phyloP scores from a whole-genome alignment of 2,888 invertebrate genomes.

The Heliconius ismenius region DNA sequence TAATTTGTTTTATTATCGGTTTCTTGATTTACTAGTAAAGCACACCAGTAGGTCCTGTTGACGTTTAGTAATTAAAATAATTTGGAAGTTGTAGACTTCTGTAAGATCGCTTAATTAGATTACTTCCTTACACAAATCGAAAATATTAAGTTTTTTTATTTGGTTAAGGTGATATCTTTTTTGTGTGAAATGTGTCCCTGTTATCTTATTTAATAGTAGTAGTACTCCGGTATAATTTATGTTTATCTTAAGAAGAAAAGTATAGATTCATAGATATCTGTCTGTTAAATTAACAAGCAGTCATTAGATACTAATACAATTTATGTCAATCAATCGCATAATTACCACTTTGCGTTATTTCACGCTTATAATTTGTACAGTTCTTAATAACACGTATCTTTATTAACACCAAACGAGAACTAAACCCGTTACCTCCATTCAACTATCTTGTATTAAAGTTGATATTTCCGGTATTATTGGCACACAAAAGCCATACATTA shows the following conservation, averaged over 20 bases:
- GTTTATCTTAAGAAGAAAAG: not conserved
- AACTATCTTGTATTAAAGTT: conserved; percentile 7
- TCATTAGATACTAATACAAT: not conserved
- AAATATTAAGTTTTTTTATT: not conserved
- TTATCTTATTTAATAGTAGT: not conserved
- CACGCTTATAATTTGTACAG: not conserved
- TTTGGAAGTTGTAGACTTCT: not conserved
- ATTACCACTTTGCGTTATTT: not conserved
- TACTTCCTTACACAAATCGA: not conserved
- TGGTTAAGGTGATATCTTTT: not conserved
- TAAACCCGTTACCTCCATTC: conserved; percentile 3
- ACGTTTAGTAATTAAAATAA: not conserved
- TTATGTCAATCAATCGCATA: not conserved
- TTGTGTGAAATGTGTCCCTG: not conserved
- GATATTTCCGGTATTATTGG: conserved; percentile 3
- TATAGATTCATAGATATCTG: not conserved
- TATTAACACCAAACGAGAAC: conserved; percentile 3
- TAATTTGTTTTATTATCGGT: not conserved
- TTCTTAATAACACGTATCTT: not conserved
- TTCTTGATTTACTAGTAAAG: not conserved
- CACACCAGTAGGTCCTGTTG: not conserved
- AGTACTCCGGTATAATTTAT: no score
- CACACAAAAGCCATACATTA: conserved; percentile 21
- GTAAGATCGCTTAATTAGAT: not conserved
- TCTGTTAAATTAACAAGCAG: not conserved